Percentiles rank a stretch among this genome's conserved stretches.
Conservation (phyloP, 2,888 invertebrate species). For the Pyrochroa serraticornis region DNA sequence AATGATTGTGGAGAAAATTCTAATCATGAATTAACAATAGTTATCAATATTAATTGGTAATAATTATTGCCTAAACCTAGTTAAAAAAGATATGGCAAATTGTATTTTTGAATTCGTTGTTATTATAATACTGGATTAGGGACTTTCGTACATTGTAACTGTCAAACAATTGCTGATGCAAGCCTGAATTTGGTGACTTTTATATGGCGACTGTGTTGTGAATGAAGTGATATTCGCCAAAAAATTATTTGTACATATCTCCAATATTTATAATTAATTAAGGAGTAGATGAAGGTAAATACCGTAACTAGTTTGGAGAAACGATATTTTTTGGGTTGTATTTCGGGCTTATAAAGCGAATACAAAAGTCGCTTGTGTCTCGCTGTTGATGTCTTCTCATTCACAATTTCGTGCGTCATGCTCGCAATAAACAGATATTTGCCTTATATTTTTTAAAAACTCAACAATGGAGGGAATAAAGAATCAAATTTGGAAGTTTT, state of each 20-base stretch:
- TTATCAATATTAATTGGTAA: too few species aligned
- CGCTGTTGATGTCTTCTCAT: constrained; percentile 41
- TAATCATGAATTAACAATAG: too few species aligned
- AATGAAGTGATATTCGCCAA: constrained; percentile 40
- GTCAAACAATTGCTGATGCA: constrained; percentile 31
- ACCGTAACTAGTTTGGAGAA: background rate
- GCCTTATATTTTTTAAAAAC: background rate
- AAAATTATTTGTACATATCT: constrained; percentile 52
- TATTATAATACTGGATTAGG: too few species aligned
- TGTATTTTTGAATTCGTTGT: too few species aligned
- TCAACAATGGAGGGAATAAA: background rate
- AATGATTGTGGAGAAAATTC: too few species aligned
- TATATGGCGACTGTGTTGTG: constrained; percentile 53
- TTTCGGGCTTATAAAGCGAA: too few species aligned
- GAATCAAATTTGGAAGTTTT: background rate
- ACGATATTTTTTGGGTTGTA: too few species aligned
- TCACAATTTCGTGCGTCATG: constrained; percentile 45
- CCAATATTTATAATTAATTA: constrained; percentile 48
- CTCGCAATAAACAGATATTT: constrained; percentile 37
- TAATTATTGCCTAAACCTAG: too few species aligned
- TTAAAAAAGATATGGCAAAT: too few species aligned
- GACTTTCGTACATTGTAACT: constrained; percentile 4
- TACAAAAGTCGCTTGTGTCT: constrained; percentile 22
- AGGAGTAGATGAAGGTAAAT: constrained; percentile 57
- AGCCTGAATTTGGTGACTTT: constrained; percentile 43